A percentile compares a stretch with the other conserved stretches of the same genome.
Evolutionary conservation across 2,797 vertebrate genomes (phyloP).

Genomic region (Atherinosoma microstoma): DNA sequence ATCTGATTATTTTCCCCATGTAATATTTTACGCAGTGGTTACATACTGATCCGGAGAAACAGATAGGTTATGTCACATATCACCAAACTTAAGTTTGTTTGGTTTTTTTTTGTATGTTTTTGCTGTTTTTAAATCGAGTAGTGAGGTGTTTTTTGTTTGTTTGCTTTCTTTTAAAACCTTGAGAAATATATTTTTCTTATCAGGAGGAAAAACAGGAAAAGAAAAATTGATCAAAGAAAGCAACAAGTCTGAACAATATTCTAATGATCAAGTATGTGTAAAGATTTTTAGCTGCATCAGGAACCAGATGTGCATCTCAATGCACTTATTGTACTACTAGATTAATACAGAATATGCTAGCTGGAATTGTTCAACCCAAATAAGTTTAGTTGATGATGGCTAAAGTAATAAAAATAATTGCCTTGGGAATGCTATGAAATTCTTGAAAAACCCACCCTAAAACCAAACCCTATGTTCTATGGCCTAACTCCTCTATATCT

Average conservation of each 20-base stretch:
- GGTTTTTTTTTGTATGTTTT: background rate
- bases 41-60: constrained; percentile 4
- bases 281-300: background rate
- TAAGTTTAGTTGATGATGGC: background rate
- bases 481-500: constrained; percentile 16
- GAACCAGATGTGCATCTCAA: constrained; percentile 1
- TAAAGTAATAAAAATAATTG: background rate
- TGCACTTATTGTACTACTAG: background rate
- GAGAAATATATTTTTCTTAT: background rate
- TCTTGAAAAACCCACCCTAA: constrained; percentile 9
- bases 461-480: constrained; percentile 13
- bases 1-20: background rate
- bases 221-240: background rate
- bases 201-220: constrained; percentile 9
- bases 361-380: background rate
- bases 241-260: background rate
- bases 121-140: background rate
- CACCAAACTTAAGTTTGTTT: background rate
- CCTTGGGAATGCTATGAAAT: constrained; percentile 2
- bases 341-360: background rate
- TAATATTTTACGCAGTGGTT: background rate
- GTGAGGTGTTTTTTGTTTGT: background rate
- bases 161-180: background rate
- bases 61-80: background rate
- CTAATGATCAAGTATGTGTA: background rate